A percentile compares a stretch with the other conserved stretches of the same genome.
Evolutionary conservation across 2,797 vertebrate genomes (phyloP).

Genomic region (Spea hammondii): DNA sequence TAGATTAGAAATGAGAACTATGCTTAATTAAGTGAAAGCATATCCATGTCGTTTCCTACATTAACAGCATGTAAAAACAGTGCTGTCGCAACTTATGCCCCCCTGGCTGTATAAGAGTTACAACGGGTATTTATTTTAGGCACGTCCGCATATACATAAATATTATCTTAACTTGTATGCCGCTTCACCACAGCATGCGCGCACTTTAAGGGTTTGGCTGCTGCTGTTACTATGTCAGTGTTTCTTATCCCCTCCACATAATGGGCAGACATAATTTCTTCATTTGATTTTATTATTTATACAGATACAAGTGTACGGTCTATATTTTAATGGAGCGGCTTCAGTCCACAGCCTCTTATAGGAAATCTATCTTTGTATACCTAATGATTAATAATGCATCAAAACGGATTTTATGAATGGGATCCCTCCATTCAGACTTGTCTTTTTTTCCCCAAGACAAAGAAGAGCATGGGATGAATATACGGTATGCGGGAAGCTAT

Average conservation of each 20-base stretch:
- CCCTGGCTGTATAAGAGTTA: background rate
- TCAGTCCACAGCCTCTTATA: too few species aligned
- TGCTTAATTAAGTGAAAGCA: too few species aligned
- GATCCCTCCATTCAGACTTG: background rate
- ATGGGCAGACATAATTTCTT: background rate
- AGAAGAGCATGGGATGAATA: conserved; percentile 14
- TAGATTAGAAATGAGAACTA: too few species aligned
- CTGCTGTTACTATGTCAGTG: too few species aligned
- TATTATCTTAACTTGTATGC: background rate
- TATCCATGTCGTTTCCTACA: too few species aligned
- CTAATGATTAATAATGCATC: background rate
- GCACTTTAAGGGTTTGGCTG: background rate
- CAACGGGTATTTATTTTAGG: background rate
- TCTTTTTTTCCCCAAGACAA: background rate
- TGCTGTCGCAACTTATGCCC: background rate
- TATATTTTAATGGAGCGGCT: too few species aligned
- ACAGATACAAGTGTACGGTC: too few species aligned
- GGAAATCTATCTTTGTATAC: background rate
- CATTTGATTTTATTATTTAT: background rate
- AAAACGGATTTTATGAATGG: background rate
- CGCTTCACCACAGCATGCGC: background rate
- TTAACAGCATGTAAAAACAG: too few species aligned
- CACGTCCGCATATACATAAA: background rate
- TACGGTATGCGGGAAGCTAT: conserved; percentile 17
- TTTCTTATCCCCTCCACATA: background rate